phyloP scores from a whole-genome alignment of 2,888 invertebrate species.

The Argyresthia albistria region DNA sequence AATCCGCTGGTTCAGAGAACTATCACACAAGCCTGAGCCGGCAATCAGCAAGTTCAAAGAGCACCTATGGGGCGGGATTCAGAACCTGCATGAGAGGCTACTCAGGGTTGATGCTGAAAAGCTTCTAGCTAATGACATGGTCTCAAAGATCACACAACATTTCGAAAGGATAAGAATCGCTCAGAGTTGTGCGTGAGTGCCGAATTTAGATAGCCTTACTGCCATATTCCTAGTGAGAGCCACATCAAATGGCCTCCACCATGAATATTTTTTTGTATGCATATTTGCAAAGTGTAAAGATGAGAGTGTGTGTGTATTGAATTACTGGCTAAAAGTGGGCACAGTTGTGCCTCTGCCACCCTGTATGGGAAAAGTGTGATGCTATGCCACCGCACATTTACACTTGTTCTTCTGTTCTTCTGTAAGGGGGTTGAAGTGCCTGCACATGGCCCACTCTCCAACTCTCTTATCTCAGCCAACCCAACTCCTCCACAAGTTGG shows the following conservation, averaged over 20 bases:
- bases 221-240: not conserved
- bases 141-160: constrained; percentile 85
- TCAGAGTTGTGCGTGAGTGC: constrained; percentile 80
- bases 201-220: constrained; percentile 1
- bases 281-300: too few relatives aligned
- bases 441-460: too few relatives aligned
- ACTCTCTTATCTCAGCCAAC: too few relatives aligned
- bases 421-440: too few relatives aligned
- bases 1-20: constrained; percentile 79
- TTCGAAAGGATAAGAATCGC: constrained; percentile 88
- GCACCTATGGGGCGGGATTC: constrained; percentile 87
- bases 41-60: constrained; percentile 79
- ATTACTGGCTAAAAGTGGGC: too few relatives aligned
- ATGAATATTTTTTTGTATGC: not conserved
- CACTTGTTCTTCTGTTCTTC: too few relatives aligned
- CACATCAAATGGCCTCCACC: not conserved
- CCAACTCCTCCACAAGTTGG: too few relatives aligned
- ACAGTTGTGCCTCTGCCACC: too few relatives aligned
- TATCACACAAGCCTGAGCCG: constrained; percentile 78
- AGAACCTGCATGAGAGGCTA: constrained; percentile 79
- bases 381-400: too few relatives aligned
- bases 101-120: constrained; percentile 85
- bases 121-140: constrained; percentile 86
- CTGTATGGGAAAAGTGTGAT: too few relatives aligned
- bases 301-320: too few relatives aligned